Evolutionary conservation across 2,888 invertebrate genomes (phyloP), one percentile per base, ranked within the genome.

Genomic region (Gryllus longicercus): DNA sequence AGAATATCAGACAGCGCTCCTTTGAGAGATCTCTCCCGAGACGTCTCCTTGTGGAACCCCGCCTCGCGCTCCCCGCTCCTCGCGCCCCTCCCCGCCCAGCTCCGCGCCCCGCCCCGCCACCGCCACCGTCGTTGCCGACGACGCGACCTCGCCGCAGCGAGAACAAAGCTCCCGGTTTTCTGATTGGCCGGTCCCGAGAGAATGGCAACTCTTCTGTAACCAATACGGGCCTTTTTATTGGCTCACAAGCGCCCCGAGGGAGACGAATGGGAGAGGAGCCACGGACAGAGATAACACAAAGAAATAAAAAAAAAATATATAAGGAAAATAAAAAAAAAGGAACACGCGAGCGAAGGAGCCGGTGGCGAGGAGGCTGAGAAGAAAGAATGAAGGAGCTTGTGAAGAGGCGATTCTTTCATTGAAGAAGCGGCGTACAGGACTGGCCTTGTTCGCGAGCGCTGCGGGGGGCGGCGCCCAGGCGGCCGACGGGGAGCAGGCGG

Each of bases 401-500:
- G 63, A 63, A 63, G 63, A 63, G 63, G 63, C 63, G 63, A 63
- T 63, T 63, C 63, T 63, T 63, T 63, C 63, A 63, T 63, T 63
- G 63, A 63, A 63, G 63, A n/a, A 63, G 63, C 63, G 14, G 14
- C 63, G 63, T 63, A 63, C 63, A 63, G 63, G 4, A 8, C 14
- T 63, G 14, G 16, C 63, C 16, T 63, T 63, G 63, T 63, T 63
- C 63, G 38, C n/a, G 63, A 5, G 63, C 14, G 63, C 14, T 63
- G 63, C 63, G 63, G n/a, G 63, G 16, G 63, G 63, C 63, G 63
- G 63, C 5, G 16, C 38, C 38, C n/a, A 1, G 51, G 51, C 51
- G 51, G 51, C 51, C 11, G 51, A 18, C 51, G 3, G 63, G 2
- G 2, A 12, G 63, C 63, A n/a, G 63, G 5, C 25, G 51, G 18